Conservation (phyloP, 2,113 vertebrate species). For the Tetraodon nigroviridis region DNA sequence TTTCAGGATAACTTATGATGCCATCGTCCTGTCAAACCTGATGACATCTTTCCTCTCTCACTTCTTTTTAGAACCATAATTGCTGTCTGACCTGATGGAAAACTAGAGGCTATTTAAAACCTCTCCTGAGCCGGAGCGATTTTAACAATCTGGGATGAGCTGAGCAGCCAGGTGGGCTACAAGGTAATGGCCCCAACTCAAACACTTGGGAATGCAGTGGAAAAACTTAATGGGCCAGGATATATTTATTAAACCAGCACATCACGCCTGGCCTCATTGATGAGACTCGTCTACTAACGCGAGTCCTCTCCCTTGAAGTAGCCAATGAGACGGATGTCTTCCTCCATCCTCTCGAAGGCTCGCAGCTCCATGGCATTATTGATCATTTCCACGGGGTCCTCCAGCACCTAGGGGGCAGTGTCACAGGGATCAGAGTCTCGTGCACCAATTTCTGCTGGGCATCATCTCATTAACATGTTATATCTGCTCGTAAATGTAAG, state of each 20-base stretch:
- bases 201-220: constrained; percentile 6
- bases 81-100: constrained; percentile 61
- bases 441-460: too few species aligned
- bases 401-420: constrained; percentile 77
- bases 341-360: constrained; percentile 90
- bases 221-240: background rate
- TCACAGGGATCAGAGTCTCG: background rate
- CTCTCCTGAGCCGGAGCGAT: constrained; percentile 40
- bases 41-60: background rate
- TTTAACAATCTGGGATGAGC: constrained; percentile 41
- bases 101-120: constrained; percentile 58
- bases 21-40: too few species aligned
- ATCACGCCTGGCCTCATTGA: background rate
- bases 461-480: background rate
- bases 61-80: constrained; percentile 47
- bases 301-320: constrained; percentile 93
- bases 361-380: constrained; percentile 87
- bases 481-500: background rate
- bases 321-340: constrained; percentile 90
- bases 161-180: constrained; percentile 21
- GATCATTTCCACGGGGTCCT: constrained; percentile 93
- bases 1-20: too few species aligned
- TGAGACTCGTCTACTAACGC: constrained; percentile 69
- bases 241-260: constrained; percentile 3
- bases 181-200: constrained; percentile 10